These are phyloP conservation scores for Heliconius aoede DNA, from an alignment of 2,888 invertebrate genomes.

Conservation along the genomic window DNA sequence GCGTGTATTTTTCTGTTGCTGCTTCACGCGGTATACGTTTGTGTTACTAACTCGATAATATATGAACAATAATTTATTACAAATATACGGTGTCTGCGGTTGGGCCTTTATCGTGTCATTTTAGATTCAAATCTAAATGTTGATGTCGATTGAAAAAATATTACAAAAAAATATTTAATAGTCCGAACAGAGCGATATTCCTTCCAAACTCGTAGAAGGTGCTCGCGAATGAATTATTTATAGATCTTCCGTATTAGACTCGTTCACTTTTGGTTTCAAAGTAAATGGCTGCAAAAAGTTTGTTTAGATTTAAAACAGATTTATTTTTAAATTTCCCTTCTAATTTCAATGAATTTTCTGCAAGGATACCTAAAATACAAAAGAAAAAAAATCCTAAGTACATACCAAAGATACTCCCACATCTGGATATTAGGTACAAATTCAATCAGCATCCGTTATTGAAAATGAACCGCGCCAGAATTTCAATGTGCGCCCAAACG, in stretches of 20 bases:
- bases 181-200: conserved; percentile 41
- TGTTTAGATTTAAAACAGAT: conserved; percentile 17
- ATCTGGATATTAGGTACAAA: conserved; percentile 44
- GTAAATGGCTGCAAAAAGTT: conserved; percentile 30
- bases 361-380: neutral
- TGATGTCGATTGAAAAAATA: conserved; percentile 32
- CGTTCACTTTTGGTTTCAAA: conserved; percentile 37
- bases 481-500: conserved; percentile 51
- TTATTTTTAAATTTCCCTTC: neutral
- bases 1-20: conserved; percentile 42
- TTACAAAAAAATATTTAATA: conserved; percentile 39
- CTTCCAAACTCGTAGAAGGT: conserved; percentile 44
- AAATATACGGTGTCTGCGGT: conserved; percentile 50
- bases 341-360: neutral
- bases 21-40: conserved; percentile 40
- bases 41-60: conserved; percentile 51
- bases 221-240: conserved; percentile 46
- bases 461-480: conserved; percentile 52
- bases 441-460: conserved; percentile 53
- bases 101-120: conserved; percentile 41
- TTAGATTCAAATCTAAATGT: conserved; percentile 39
- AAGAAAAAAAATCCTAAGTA: neutral
- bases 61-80: conserved; percentile 51
- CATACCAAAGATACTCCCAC: conserved; percentile 35
- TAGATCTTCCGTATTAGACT: conserved; percentile 32